Conservation (phyloP, 23 tunicate genomes). For the Trididemnum clinides region DNA sequence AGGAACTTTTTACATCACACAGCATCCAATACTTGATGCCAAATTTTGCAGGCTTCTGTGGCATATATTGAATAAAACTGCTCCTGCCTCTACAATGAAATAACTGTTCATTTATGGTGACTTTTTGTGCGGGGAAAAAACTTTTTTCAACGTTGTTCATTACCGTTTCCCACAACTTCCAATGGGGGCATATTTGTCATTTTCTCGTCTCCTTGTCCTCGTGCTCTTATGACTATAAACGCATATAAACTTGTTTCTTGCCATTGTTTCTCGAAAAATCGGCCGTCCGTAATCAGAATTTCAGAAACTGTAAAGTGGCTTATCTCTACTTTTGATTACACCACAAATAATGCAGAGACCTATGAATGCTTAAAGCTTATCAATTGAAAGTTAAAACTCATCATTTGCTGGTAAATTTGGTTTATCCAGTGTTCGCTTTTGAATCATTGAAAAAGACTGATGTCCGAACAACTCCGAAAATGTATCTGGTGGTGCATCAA, state of each 20-base stretch:
- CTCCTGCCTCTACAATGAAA: slow-evolving; percentile 11
- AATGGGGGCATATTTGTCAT: slow-evolving; percentile 24
- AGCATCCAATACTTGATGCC: slow-evolving; percentile 31
- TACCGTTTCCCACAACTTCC: slow-evolving; percentile 7
- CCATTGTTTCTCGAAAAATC: slow-evolving; percentile 16
- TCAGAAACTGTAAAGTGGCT: not conserved
- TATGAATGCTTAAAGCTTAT: slow-evolving; percentile 10
- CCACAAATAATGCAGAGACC: slow-evolving; percentile 33
- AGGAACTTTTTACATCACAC: slow-evolving; percentile 28
- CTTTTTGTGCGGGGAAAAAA: not conserved
- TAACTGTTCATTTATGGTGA: slow-evolving; percentile 16
- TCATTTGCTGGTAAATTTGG: slow-evolving; percentile 7
- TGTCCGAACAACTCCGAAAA: slow-evolving; percentile 11
- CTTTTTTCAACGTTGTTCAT: slow-evolving; percentile 28
- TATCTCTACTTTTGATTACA: slow-evolving; percentile 29
- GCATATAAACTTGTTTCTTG: slow-evolving; percentile 8
- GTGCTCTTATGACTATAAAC: not conserved
- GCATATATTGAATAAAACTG: slow-evolving; percentile 30
- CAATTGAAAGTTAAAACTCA: slow-evolving; percentile 5
- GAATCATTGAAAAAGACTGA: slow-evolving; percentile 1
- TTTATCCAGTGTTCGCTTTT: not conserved
- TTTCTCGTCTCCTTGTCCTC: not conserved
- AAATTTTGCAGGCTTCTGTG: slow-evolving; percentile 29
- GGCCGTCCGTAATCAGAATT: slow-evolving; percentile 14
- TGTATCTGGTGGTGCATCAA: not conserved